Conservation (phyloP, 2,113 vertebrate genomes). For the Hemicordylus capensis region DNA sequence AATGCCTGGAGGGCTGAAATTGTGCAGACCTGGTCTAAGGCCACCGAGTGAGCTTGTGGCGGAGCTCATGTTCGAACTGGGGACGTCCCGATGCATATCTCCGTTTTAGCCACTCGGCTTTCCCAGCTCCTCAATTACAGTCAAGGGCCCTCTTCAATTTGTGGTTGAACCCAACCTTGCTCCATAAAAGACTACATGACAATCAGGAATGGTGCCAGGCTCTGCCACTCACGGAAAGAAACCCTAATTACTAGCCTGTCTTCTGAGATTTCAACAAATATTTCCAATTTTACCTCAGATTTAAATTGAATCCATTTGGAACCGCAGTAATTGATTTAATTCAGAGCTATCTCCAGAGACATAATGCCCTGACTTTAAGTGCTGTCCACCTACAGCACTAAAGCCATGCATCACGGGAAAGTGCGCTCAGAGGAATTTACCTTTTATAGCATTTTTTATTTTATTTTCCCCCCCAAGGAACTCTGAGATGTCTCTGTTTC, state of each 20-base stretch:
- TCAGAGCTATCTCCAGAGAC: slow-evolving; percentile 18
- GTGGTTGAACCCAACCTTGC: slow-evolving; percentile 35
- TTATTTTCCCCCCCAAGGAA: too few species aligned
- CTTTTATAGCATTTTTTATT: background rate
- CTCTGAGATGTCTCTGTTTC: too few species aligned
- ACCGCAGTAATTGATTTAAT: background rate
- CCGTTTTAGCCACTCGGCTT: background rate
- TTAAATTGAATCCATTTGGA: background rate
- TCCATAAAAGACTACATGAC: slow-evolving; percentile 30
- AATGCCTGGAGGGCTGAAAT: too few species aligned
- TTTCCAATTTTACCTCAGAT: slow-evolving; percentile 16
- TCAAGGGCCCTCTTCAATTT: slow-evolving; percentile 49
- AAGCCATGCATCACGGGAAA: background rate
- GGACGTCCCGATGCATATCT: background rate
- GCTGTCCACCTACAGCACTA: background rate
- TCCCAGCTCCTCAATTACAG: background rate
- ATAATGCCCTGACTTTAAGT: background rate
- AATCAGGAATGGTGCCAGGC: slow-evolving; percentile 37
- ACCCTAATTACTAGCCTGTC: slow-evolving; percentile 22
- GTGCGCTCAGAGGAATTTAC: background rate
- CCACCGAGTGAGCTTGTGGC: background rate
- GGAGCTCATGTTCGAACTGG: background rate
- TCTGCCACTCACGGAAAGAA: slow-evolving; percentile 9
- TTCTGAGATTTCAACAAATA: background rate
- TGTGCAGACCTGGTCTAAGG: too few species aligned